These are phyloP conservation scores for Dipus sagitta DNA, from an alignment of 2,797 vertebrate species.

Conservation along the genomic window DNA sequence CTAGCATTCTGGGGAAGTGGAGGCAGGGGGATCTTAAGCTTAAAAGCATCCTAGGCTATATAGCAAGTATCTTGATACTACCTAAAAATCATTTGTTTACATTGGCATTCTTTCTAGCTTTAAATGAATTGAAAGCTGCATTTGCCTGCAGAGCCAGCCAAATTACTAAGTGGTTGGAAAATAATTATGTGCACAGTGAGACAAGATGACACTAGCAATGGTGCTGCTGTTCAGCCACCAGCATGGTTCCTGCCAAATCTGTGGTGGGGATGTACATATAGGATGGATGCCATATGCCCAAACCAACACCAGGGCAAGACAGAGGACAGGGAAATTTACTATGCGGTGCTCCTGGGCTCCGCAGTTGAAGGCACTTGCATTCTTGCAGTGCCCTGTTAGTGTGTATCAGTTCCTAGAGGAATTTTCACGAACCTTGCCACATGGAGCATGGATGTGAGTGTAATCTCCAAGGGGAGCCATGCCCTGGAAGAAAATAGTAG, in stretches of 20 bases:
- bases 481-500: neutral
- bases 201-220: neutral
- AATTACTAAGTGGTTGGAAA: neutral
- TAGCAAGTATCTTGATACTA: neutral
- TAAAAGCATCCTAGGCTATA: neutral
- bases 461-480: neutral
- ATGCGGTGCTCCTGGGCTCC: neutral
- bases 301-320: neutral
- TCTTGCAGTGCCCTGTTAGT: neutral
- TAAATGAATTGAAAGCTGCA: slow-evolving; percentile 35
- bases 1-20: neutral
- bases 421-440: neutral
- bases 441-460: neutral
- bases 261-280: neutral
- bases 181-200: neutral
- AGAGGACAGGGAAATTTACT: neutral
- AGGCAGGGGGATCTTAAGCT: neutral
- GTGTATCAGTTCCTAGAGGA: neutral
- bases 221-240: neutral
- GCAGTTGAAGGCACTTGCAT: too few species aligned
- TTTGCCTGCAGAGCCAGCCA: neutral
- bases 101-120: neutral
- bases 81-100: neutral
- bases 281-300: neutral
- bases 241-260: neutral